These are phyloP conservation scores for Myripristis jacobus DNA, from an alignment of 2,797 vertebrate species.

Conservation along the genomic window DNA sequence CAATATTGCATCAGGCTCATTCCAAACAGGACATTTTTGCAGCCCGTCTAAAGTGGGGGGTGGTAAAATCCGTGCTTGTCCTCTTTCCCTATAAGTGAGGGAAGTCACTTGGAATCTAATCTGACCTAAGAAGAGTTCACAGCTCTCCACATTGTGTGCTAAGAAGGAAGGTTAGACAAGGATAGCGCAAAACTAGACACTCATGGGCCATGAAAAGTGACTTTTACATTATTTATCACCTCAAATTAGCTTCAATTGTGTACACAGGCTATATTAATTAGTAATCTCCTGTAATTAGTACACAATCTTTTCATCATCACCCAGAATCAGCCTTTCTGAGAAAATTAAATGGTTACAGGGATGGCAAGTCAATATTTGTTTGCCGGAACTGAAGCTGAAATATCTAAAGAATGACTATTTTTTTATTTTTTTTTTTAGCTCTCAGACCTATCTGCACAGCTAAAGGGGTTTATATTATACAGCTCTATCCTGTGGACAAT, in stretches of 20 bases:
- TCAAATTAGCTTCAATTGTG: conserved; percentile 25
- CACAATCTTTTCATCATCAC: conserved; percentile 55
- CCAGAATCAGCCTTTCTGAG: conserved; percentile 39
- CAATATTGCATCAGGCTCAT: conserved; percentile 78
- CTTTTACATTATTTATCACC: conserved; percentile 66
- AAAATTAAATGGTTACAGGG: conserved; percentile 58
- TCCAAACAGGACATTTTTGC: conserved; percentile 71
- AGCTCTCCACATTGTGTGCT: no score
- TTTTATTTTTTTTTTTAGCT: no score
- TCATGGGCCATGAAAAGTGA: conserved; percentile 30
- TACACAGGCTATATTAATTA: conserved; percentile 53
- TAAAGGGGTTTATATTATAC: background rate
- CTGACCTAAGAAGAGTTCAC: no score
- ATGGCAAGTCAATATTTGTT: conserved; percentile 63
- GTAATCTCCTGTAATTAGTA: conserved; percentile 52
- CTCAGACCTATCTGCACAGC: conserved; percentile 47
- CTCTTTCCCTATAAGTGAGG: conserved; percentile 46
- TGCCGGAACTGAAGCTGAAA: no score
- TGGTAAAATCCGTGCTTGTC: conserved; percentile 60
- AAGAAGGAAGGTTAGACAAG: no score
- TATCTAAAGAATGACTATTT: conserved; percentile 58
- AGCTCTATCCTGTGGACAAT: conserved; percentile 19
- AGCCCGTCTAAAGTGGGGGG: conserved; percentile 47
- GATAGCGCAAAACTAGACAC: no score
- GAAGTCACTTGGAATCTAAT: conserved; percentile 35